Evolutionary conservation across 2,113 vertebrate genomes (phyloP), one percentile per base, ranked within the genome.

Genomic region (Cyprinodon brontotheroides): DNA sequence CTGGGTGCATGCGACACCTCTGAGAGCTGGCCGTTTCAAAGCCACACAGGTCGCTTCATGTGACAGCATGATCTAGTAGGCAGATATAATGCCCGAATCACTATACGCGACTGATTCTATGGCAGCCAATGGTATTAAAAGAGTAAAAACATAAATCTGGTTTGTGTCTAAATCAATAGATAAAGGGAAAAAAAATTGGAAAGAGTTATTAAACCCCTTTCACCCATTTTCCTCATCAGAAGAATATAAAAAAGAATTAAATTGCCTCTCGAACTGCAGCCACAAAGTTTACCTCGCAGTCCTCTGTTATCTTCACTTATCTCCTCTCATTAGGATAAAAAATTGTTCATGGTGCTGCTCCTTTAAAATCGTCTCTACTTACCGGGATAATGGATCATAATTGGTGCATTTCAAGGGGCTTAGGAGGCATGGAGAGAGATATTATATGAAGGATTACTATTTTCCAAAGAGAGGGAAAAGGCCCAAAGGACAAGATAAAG

Each of bases 21-120:
- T 72, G 68, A 79, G 45, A 65, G 69, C 36, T 72, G 74, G 41
- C 72, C 50, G 38, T 71, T 64, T 73, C 68, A 61, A 63, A 62
- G 72, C 83, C 83, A 61, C 84, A 79, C 85, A 74, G 79, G 78
- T 79, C 20, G 72, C 68, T 62, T 76, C 29, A 1, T 67, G 57
- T 89, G 88, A 87, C 90, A 90, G 87, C 78, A 85, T 90, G 89
- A 91, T 90, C 84, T 73, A 90, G 88, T 85, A 75, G 73, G 78
- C 78, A 70, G 48, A 64, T 53, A 75, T 75, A 29, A 78, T 20
- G 63, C 72, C 81, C 80, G 75, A 85, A 81, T 86, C 80, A 76
- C 79, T 72, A 84, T 53, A 53, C 77, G 75, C 64, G 72, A 72
- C 61, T 77, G 66, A 68, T 57, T 48, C 45, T 36, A 74, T 57